Conservation (phyloP, 2,797 vertebrate species). For the Babyrousa celebensis region DNA sequence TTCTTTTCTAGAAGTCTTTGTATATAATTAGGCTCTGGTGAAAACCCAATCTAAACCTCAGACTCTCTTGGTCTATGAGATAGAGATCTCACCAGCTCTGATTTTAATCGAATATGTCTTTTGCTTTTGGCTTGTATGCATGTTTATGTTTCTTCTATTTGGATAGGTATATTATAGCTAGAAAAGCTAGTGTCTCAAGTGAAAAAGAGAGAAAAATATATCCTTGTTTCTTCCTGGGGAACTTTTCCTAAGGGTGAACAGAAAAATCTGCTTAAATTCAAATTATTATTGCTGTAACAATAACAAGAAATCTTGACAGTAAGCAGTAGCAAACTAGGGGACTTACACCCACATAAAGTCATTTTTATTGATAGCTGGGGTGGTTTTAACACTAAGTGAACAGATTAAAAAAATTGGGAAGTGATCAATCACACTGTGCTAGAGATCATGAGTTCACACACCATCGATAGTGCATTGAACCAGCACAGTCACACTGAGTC, state of each 20-base stretch:
- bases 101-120: background rate
- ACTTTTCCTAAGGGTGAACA: background rate
- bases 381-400: conserved; percentile 7
- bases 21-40: conserved; percentile 19
- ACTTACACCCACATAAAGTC: background rate
- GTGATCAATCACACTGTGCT: background rate
- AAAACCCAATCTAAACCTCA: conserved; percentile 18
- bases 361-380: background rate
- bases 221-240: background rate
- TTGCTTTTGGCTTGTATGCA: conserved; percentile 26
- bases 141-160: conserved; percentile 41
- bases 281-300: background rate
- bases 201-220: background rate
- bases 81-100: background rate
- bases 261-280: conserved; percentile 31
- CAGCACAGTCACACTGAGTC: background rate
- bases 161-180: background rate
- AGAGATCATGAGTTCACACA: background rate
- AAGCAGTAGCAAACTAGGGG: background rate
- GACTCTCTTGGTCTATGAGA: background rate
- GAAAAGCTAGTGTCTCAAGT: conserved; percentile 26
- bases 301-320: background rate
- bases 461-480: background rate
- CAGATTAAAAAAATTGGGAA: conserved; percentile 19
- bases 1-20: conserved; percentile 13